Evolutionary conservation across 2,113 vertebrate species (phyloP).

Genomic region (Raja brachyura): DNA sequence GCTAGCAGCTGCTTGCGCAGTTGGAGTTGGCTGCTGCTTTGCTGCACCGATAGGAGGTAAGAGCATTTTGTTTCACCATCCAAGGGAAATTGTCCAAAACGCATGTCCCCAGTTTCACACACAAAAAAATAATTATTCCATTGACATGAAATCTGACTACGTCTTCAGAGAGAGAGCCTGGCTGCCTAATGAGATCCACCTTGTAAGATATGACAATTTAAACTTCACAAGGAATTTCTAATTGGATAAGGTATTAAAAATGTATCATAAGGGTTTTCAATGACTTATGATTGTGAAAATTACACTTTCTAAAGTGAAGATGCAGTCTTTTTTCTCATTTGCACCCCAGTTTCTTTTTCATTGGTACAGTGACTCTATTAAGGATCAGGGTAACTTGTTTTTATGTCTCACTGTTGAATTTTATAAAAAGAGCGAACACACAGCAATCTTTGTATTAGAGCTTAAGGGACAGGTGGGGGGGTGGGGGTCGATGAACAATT

Average conservation of each 20-base stretch:
- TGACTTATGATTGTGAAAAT: background rate
- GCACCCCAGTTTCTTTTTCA: background rate
- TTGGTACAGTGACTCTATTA: background rate
- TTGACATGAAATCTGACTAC: background rate
- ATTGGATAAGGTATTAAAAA: background rate
- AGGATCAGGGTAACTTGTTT: background rate
- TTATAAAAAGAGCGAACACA: background rate
- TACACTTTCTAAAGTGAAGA: background rate
- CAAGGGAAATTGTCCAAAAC: background rate
- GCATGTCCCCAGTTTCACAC: background rate
- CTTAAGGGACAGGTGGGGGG: too few species aligned
- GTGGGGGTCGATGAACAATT: background rate
- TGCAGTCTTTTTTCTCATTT: background rate
- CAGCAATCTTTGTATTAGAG: background rate
- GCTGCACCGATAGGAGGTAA: constrained; percentile 89
- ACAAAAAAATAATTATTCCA: background rate
- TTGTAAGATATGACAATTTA: background rate
- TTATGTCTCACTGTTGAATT: background rate
- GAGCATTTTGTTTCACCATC: constrained; percentile 36
- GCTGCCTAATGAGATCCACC: background rate
- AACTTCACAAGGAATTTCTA: background rate
- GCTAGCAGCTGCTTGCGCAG: constrained; percentile 82
- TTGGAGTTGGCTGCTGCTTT: constrained; percentile 90
- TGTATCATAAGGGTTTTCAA: background rate
- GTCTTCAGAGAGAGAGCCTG: background rate